A percentile compares a stretch with the other conserved stretches of the same genome.
Conservation (phyloP, 2,797 vertebrate genomes). For the Gouania willdenowi region DNA sequence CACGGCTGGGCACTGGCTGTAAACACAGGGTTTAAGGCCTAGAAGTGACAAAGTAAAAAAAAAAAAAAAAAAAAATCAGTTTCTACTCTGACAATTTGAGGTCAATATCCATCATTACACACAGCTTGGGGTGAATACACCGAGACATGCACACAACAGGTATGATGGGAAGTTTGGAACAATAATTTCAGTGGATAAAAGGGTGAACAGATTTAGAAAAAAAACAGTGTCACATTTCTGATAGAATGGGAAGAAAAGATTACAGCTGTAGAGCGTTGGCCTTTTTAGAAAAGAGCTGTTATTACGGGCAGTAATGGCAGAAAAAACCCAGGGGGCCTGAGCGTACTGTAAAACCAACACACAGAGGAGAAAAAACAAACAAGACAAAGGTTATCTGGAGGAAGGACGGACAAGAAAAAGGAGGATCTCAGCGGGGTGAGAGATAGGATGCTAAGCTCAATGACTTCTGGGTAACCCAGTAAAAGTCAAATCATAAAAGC, state of each 20-base stretch:
- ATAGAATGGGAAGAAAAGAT: background rate
- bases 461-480: constrained; percentile 9
- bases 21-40: too few relatives aligned
- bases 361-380: background rate
- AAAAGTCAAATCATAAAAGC: constrained; percentile 36
- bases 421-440: background rate
- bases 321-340: constrained; percentile 15
- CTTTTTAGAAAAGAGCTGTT: constrained; percentile 34
- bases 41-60: too few relatives aligned
- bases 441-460: background rate
- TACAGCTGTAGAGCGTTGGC: constrained; percentile 29
- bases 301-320: constrained; percentile 35
- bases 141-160: background rate
- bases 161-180: constrained; percentile 21
- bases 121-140: constrained; percentile 31
- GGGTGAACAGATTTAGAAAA: constrained; percentile 12
- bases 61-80: too few relatives aligned
- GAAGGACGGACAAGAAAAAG: background rate
- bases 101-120: constrained; percentile 56
- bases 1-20: background rate
- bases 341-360: constrained; percentile 21
- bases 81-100: constrained; percentile 53
- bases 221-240: constrained; percentile 18
- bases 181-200: constrained; percentile 32
- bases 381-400: constrained; percentile 16